Evolutionary conservation across 2,888 invertebrate species (phyloP).

Genomic region (Neelides folsomi): DNA sequence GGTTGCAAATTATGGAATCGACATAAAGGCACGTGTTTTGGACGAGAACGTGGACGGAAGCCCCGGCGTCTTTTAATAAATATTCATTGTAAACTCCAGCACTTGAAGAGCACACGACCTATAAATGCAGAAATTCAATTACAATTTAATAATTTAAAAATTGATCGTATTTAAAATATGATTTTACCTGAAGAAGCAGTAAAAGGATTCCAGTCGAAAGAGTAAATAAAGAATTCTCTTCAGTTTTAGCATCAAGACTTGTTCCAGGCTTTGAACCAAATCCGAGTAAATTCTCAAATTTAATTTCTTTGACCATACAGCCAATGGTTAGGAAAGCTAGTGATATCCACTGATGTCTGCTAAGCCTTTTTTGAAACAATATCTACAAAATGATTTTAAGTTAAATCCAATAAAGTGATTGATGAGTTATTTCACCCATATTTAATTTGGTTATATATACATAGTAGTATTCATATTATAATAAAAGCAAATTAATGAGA

Average conservation of each 20-base stretch:
- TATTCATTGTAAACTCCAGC: slow-evolving; percentile 95
- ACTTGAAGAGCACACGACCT: slow-evolving; percentile 66
- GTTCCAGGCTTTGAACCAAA: slow-evolving; percentile 11
- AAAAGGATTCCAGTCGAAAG: slow-evolving; percentile 33
- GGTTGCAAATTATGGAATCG: slow-evolving; percentile 84
- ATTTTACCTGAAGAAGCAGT: slow-evolving; percentile 42
- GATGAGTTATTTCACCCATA: no score
- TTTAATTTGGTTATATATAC: no score
- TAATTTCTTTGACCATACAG: slow-evolving; percentile 79
- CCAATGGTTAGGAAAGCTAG: slow-evolving; percentile 71
- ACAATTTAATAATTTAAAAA: no score
- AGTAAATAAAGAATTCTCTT: slow-evolving; percentile 1
- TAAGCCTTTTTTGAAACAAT: slow-evolving; percentile 69
- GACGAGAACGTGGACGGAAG: slow-evolving; percentile 72
- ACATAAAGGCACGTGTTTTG: slow-evolving; percentile 93
- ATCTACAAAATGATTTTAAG: slow-evolving; percentile 53
- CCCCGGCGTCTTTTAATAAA: slow-evolving; percentile 59
- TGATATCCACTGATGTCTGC: slow-evolving; percentile 74
- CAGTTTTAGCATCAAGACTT: slow-evolving; percentile 33
- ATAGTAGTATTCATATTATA: no score
- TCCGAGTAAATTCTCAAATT: slow-evolving; percentile 37
- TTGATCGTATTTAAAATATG: no score
- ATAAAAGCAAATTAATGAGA: no score
- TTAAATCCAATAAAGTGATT: neutral
- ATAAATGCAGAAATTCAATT: slow-evolving; percentile 1